Percentiles rank a stretch among this genome's conserved stretches.
phyloP scores from a whole-genome alignment of 2,113 vertebrate genomes.

The Mus spicilegus region DNA sequence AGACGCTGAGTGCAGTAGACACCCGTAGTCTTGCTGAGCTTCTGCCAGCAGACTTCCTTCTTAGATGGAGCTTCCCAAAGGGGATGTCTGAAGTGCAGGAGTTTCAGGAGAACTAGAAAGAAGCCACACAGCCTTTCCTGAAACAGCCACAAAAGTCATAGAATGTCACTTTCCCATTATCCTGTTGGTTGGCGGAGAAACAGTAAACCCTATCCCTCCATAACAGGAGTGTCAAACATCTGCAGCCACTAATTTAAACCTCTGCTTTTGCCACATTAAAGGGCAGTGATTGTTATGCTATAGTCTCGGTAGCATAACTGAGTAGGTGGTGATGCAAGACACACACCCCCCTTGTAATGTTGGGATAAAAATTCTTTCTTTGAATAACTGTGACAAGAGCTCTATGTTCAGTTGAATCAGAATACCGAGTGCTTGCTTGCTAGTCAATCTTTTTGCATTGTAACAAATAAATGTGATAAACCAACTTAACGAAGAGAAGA shows the following conservation, averaged over 20 bases:
- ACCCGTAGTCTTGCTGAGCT: background rate
- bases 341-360: background rate
- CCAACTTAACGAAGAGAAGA: background rate
- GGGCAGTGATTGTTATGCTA: too few relatives aligned
- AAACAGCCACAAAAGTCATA: background rate
- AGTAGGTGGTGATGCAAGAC: background rate
- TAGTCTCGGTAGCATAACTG: background rate
- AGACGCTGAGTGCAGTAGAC: background rate
- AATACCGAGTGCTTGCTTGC: background rate
- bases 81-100: background rate
- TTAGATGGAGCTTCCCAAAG: background rate
- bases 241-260: constrained; percentile 6
- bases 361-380: background rate
- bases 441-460: background rate
- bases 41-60: background rate
- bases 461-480: background rate
- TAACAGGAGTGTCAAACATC: background rate
- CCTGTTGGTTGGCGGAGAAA: background rate
- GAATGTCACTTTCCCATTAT: background rate
- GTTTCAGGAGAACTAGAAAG: background rate
- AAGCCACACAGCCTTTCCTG: background rate
- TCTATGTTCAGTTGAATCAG: background rate
- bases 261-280: background rate
- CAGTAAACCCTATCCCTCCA: background rate
- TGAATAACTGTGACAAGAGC: background rate